Evolutionary conservation across 2,113 vertebrate species (phyloP).

Genomic region (Pionites leucogaster): DNA sequence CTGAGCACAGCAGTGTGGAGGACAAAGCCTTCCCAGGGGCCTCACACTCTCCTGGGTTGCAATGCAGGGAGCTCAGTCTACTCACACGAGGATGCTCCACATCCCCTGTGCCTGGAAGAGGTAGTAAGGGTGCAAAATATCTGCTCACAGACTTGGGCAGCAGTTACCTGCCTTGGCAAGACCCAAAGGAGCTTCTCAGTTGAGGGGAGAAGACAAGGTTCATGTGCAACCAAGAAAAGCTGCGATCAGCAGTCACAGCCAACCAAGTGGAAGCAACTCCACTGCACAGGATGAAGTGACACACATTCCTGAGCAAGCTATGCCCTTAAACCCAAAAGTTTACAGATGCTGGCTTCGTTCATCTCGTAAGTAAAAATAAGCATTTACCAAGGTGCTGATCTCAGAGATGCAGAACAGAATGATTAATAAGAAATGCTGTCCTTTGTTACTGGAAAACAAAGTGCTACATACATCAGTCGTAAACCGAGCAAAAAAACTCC

Average conservation of each 20-base stretch:
- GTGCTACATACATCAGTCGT: background rate
- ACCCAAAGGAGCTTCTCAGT: background rate
- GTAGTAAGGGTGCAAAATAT: background rate
- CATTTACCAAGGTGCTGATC: background rate
- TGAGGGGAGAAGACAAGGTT: background rate
- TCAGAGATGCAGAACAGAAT: background rate
- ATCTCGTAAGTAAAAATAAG: background rate
- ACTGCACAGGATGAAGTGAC: background rate
- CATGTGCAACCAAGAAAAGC: background rate
- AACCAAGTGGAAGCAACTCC: background rate
- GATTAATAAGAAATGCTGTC: background rate
- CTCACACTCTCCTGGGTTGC: background rate
- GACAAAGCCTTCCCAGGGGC: background rate
- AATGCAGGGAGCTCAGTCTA: accelerated
- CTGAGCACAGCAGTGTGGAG: background rate
- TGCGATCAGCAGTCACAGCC: background rate
- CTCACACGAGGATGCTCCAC: accelerated
- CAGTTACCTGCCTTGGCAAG: background rate
- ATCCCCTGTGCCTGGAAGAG: background rate
- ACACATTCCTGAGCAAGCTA: background rate
- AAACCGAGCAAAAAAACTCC: background rate
- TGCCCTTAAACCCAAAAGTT: background rate
- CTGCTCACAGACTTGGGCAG: background rate
- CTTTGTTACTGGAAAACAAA: background rate
- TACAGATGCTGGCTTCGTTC: background rate